These are phyloP conservation scores for Formica selysi DNA, from an alignment of 1,140 invertebrate genomes.

Conservation along the genomic window DNA sequence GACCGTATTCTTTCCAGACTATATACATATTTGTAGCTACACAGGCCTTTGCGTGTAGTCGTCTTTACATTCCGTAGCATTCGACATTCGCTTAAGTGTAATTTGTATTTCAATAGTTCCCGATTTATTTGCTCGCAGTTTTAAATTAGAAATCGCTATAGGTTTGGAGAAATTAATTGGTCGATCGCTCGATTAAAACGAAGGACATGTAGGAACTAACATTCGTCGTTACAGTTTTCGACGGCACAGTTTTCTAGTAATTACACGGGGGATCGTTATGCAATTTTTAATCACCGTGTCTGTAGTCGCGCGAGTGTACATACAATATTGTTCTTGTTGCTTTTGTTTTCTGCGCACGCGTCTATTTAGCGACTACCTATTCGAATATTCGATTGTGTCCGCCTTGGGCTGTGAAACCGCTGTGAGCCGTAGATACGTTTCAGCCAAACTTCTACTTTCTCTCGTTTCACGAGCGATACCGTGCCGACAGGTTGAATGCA, in stretches of 20 bases:
- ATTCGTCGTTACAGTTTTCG: neutral
- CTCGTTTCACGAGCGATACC: conserved; percentile 53
- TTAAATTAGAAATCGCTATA: neutral
- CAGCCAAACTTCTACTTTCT: conserved; percentile 58
- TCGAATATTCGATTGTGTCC: conserved; percentile 51
- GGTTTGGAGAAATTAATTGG: neutral
- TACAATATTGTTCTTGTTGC: conserved; percentile 32
- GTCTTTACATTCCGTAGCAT: neutral
- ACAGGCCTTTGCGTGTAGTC: neutral
- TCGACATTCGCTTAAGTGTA: neutral
- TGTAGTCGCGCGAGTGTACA: neutral
- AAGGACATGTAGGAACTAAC: neutral
- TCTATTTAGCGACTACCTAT: conserved; percentile 43
- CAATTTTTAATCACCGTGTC: conserved; percentile 31
- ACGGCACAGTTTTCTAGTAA: conserved; percentile 34
- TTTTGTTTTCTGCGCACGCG: conserved; percentile 49
- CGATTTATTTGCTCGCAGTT: neutral
- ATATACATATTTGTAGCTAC: neutral
- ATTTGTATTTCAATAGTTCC: neutral
- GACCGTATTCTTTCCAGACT: neutral
- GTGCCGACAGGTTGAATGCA: conserved; percentile 40
- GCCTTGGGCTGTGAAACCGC: conserved; percentile 47
- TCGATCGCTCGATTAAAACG: neutral
- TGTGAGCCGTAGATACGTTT: conserved; percentile 56
- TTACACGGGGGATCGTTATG: neutral